A percentile compares a stretch with the other conserved stretches of the same genome.
Conservation (phyloP, 1,140 invertebrate genomes). For the Anoplophora glabripennis region DNA sequence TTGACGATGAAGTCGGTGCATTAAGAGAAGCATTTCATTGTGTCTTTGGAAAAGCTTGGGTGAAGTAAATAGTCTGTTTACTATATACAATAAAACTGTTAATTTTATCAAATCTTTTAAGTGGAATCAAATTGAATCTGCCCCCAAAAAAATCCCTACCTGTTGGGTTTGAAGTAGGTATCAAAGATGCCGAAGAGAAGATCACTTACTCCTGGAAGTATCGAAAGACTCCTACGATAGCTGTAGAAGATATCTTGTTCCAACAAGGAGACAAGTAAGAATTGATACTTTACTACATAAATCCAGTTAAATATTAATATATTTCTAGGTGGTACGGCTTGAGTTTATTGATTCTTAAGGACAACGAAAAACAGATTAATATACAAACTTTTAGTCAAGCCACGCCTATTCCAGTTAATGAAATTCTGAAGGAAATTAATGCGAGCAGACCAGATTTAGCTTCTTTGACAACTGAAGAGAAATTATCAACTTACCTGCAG, state of each 20-base stretch:
- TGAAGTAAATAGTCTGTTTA: conserved; percentile 56
- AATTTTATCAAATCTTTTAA: conserved; percentile 22
- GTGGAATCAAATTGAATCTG: conserved; percentile 30
- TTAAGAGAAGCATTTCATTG: conserved; percentile 80
- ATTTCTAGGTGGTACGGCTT: conserved; percentile 74
- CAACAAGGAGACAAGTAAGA: conserved; percentile 62
- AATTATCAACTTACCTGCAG: conserved; percentile 29
- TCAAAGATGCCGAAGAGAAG: conserved; percentile 67
- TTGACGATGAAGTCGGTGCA: conserved; percentile 73
- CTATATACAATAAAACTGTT: not conserved
- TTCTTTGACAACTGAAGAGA: conserved; percentile 17
- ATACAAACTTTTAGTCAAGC: conserved; percentile 76
- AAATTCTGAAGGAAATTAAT: conserved; percentile 20
- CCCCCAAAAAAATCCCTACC: conserved; percentile 56
- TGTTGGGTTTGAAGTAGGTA: conserved; percentile 72
- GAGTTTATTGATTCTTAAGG: conserved; percentile 69
- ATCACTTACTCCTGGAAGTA: conserved; percentile 51
- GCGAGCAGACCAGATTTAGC: conserved; percentile 11
- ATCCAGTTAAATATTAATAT: not conserved
- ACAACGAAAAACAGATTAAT: conserved; percentile 66
- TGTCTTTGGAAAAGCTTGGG: conserved; percentile 77
- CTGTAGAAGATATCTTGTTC: conserved; percentile 75
- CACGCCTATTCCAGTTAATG: conserved; percentile 67
- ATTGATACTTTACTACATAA: no score
- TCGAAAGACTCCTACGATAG: conserved; percentile 60